These are phyloP conservation scores for Ciconia stormi DNA, from an alignment of 2,113 vertebrate species.

Conservation along the genomic window DNA sequence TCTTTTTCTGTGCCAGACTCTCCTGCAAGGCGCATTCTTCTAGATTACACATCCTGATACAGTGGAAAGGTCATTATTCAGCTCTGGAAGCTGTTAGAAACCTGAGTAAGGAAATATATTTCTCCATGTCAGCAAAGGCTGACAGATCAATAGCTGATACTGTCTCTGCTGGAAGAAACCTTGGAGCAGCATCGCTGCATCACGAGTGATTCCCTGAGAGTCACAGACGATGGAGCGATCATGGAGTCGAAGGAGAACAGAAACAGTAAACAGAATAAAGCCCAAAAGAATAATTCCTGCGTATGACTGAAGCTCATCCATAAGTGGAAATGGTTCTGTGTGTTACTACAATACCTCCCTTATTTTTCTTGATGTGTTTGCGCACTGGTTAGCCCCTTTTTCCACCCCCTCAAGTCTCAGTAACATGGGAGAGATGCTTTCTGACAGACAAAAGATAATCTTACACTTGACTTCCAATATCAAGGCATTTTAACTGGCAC, in stretches of 20 bases:
- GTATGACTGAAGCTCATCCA: background rate
- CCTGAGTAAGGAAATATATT: slow-evolving; percentile 36
- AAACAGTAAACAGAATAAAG: background rate
- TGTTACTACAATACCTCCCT: background rate
- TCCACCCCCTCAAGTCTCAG: slow-evolving; percentile 56
- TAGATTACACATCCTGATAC: slow-evolving; percentile 39
- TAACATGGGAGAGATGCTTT: slow-evolving; percentile 86
- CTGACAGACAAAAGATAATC: slow-evolving; percentile 95
- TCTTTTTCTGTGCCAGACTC: background rate
- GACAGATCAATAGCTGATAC: slow-evolving; percentile 45
- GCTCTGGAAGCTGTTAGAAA: slow-evolving; percentile 38
- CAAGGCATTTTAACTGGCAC: slow-evolving; percentile 97
- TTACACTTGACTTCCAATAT: slow-evolving; percentile 97
- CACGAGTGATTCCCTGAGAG: background rate
- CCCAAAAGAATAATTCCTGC: background rate
- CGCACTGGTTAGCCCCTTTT: slow-evolving; percentile 19
- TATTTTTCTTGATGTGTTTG: slow-evolving; percentile 51
- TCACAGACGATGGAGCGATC: background rate
- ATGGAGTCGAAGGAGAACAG: background rate
- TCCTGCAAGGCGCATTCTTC: background rate
- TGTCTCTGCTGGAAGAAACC: slow-evolving; percentile 5
- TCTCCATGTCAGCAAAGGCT: slow-evolving; percentile 31
- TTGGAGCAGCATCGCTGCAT: background rate
- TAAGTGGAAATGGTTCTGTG: background rate
- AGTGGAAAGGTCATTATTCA: slow-evolving; percentile 24